Evolutionary conservation across 2,113 vertebrate genomes (phyloP).

Genomic region (Mirza zaza): DNA sequence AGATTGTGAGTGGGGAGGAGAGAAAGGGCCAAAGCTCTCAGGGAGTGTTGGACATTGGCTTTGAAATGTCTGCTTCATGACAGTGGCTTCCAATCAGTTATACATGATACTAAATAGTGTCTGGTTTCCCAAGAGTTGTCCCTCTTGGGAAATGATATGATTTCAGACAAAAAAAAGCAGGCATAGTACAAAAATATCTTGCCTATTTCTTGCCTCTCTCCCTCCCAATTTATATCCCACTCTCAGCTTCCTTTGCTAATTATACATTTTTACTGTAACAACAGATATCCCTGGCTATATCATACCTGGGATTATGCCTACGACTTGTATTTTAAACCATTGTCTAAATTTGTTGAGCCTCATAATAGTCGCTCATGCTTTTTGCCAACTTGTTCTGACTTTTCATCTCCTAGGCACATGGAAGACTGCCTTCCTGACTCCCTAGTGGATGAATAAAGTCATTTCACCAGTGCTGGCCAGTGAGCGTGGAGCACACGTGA

Average conservation of each 20-base stretch:
- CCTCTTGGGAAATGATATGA: neutral
- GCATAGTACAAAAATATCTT: neutral
- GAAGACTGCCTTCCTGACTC: neutral
- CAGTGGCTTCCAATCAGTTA: neutral
- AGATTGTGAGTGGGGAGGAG: neutral
- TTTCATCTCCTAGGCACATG: neutral
- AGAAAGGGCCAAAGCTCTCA: neutral
- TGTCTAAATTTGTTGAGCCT: neutral
- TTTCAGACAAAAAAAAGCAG: neutral
- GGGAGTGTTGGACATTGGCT: neutral
- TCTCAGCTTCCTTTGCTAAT: neutral
- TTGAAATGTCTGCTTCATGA: neutral
- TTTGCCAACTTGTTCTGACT: neutral
- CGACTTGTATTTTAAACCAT: neutral
- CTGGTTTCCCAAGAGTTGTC: neutral
- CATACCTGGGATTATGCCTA: neutral
- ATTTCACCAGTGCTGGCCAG: neutral
- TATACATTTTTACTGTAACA: constrained; percentile 21
- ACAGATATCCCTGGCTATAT: neutral
- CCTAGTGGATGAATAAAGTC: neutral
- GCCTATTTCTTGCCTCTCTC: neutral
- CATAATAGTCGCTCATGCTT: neutral
- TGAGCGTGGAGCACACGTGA: neutral
- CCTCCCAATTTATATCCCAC: neutral
- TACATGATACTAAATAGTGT: neutral